Conservation (phyloP, 1,140 invertebrate genomes). For the Cyrtorhinus lividipennis region DNA sequence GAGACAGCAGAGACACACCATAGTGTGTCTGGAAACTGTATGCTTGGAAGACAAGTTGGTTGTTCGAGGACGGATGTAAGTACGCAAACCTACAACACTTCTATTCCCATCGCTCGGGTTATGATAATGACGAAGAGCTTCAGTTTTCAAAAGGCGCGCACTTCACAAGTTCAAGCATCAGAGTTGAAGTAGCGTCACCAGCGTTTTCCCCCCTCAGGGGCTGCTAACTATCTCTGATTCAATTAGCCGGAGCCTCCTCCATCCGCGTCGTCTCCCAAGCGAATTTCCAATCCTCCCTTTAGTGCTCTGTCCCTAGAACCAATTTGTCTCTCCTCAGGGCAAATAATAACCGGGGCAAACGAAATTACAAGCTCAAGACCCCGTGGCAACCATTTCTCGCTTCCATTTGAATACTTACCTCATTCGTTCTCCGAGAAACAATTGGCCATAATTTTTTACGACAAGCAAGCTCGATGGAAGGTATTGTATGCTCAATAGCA, state of each 20-base stretch:
- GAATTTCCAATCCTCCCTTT: background rate
- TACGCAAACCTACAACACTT: too few relatives aligned
- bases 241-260: background rate
- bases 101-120: too few relatives aligned
- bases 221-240: slow-evolving; percentile 6
- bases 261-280: background rate
- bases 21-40: too few relatives aligned
- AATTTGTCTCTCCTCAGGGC: slow-evolving; percentile 15
- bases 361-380: slow-evolving; percentile 14
- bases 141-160: too few relatives aligned
- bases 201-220: background rate
- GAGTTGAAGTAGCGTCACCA: background rate
- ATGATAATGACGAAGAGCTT: too few relatives aligned
- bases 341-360: slow-evolving; percentile 15
- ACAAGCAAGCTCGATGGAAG: too few relatives aligned
- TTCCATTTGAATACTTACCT: slow-evolving; percentile 13
- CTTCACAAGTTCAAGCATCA: too few relatives aligned
- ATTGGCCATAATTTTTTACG: background rate
- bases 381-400: slow-evolving; percentile 9
- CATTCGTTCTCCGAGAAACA: background rate
- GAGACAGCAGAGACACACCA: too few relatives aligned
- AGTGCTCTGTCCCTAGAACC: background rate
- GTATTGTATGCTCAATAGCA: too few relatives aligned
- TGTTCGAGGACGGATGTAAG: too few relatives aligned
- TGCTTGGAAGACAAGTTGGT: too few relatives aligned